phyloP scores from a whole-genome alignment of 2,888 invertebrate species.

The Zhengitettix transpicula region DNA sequence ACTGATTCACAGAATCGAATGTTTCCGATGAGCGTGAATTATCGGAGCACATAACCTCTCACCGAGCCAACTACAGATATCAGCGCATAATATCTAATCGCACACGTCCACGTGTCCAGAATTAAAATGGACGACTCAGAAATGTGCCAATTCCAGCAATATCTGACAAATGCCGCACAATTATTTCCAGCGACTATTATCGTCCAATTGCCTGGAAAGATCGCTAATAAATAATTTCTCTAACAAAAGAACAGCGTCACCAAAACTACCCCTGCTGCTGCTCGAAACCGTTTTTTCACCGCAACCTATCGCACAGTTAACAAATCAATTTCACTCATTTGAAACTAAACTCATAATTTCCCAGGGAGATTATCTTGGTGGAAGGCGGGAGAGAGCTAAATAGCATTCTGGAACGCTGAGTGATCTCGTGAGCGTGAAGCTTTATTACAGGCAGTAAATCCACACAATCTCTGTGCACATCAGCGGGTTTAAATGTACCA shows the following conservation, averaged over 20 bases:
- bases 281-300: too few relatives aligned
- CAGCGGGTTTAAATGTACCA: too few relatives aligned
- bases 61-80: too few relatives aligned
- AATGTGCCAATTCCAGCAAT: background rate
- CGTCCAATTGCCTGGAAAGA: background rate
- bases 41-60: too few relatives aligned
- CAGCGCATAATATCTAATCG: background rate
- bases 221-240: background rate
- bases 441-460: too few relatives aligned
- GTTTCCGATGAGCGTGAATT: too few relatives aligned
- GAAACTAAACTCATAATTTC: background rate
- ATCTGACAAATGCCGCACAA: background rate
- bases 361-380: background rate
- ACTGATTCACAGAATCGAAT: too few relatives aligned
- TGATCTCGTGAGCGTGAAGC: too few relatives aligned
- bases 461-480: too few relatives aligned
- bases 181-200: background rate
- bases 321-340: background rate
- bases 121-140: background rate
- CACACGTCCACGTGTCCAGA: too few relatives aligned
- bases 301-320: background rate
- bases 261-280: too few relatives aligned
- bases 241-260: background rate
- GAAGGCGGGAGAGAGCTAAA: background rate
- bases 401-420: too few relatives aligned